Evolutionary conservation across 2,888 invertebrate species (phyloP).

Genomic region (Andrena flavipes): DNA sequence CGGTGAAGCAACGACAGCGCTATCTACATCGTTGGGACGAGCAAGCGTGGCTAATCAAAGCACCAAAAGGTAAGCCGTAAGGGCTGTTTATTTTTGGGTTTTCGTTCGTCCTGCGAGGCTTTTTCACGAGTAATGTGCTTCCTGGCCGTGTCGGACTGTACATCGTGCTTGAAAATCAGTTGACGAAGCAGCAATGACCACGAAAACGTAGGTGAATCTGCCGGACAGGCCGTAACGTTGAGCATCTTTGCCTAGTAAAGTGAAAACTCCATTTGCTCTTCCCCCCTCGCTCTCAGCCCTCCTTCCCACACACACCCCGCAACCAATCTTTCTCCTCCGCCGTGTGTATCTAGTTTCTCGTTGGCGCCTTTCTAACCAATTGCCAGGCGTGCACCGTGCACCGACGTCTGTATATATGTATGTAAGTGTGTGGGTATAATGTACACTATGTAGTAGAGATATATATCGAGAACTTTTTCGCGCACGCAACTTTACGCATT

Average conservation of each 20-base stretch:
- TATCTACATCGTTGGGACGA: slow-evolving; percentile 73
- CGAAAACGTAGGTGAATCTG: slow-evolving; percentile 79
- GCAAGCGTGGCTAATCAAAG: slow-evolving; percentile 95
- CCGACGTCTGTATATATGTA: slow-evolving; percentile 29
- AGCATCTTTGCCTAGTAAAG: slow-evolving; percentile 78
- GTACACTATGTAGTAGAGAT: slow-evolving; percentile 45
- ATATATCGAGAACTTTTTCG: slow-evolving; percentile 52
- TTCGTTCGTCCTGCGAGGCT: slow-evolving; percentile 75
- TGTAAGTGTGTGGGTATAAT: slow-evolving; percentile 42
- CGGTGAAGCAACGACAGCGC: slow-evolving; percentile 64
- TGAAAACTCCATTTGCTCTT: slow-evolving; percentile 65
- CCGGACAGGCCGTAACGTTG: slow-evolving; percentile 77
- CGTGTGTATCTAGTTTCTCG: slow-evolving; percentile 30
- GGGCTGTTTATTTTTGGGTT: slow-evolving; percentile 81
- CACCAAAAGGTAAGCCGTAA: slow-evolving; percentile 90
- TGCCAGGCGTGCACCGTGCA: slow-evolving; percentile 65
- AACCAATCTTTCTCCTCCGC: slow-evolving; percentile 11
- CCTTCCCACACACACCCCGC: slow-evolving; percentile 20
- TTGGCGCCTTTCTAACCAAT: slow-evolving; percentile 70
- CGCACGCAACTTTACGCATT: slow-evolving; percentile 64
- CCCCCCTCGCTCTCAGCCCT: slow-evolving; percentile 37
- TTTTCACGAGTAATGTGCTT: slow-evolving; percentile 78
- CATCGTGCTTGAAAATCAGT: slow-evolving; percentile 77
- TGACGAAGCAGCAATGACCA: slow-evolving; percentile 80
- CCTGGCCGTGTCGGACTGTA: slow-evolving; percentile 73